Evolutionary conservation across 2,113 vertebrate genomes (phyloP).

Genomic region (Myiozetetes cayanensis): DNA sequence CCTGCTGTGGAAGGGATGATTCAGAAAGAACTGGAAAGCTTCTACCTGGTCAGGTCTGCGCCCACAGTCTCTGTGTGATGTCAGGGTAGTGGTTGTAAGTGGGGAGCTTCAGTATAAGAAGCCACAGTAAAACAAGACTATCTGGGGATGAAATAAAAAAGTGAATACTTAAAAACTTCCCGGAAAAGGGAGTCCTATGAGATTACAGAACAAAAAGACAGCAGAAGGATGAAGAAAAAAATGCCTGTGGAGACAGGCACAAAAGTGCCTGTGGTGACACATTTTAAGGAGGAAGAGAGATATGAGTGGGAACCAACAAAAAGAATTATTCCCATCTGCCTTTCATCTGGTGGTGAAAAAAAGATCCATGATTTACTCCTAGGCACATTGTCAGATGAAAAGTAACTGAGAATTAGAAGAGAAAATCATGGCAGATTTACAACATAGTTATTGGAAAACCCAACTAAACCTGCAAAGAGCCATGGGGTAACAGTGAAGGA

Average conservation of each 20-base stretch:
- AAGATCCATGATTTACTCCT: neutral
- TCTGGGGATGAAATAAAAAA: neutral
- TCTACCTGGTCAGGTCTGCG: neutral
- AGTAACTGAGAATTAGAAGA: neutral
- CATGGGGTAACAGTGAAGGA: neutral
- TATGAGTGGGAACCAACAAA: neutral
- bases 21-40: neutral
- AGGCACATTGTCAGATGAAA: neutral
- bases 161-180: neutral
- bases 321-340: neutral
- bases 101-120: neutral
- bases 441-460: neutral
- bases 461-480: neutral
- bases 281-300: neutral
- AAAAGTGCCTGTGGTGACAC: neutral
- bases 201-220: neutral
- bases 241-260: neutral
- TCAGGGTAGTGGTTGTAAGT: rapidly evolving
- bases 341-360: constrained; percentile 4
- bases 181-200: neutral
- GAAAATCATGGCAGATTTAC: constrained; percentile 21
- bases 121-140: neutral
- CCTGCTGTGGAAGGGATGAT: neutral
- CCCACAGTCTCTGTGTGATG: neutral
- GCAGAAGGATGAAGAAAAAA: neutral